A percentile compares a stretch with the other conserved stretches of the same genome.
phyloP scores from a whole-genome alignment of 1,140 invertebrate species.

The Notospermus geniculatus region DNA sequence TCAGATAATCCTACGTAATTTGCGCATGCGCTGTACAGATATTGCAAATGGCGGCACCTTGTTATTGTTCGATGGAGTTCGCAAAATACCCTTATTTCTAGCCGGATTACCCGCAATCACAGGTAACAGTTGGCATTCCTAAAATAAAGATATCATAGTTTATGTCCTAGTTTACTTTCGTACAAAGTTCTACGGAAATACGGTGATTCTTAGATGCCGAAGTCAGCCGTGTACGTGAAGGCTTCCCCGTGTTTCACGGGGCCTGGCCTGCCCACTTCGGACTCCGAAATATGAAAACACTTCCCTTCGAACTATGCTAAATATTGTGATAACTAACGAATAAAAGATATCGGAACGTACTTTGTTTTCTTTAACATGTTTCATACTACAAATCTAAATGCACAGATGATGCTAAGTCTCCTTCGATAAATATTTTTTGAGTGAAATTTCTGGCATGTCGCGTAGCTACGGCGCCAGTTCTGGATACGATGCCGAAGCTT shows the following conservation, averaged over 20 bases:
- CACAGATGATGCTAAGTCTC: too few species aligned
- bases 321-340: too few species aligned
- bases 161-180: background rate
- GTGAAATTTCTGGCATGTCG: too few species aligned
- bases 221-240: constrained; percentile 7
- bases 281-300: background rate
- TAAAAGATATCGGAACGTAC: too few species aligned
- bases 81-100: constrained; percentile 65
- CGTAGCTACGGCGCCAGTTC: too few species aligned
- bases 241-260: constrained; percentile 10
- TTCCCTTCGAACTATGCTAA: too few species aligned
- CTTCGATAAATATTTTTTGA: too few species aligned
- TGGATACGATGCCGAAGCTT: too few species aligned
- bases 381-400: too few species aligned
- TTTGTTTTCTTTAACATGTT: too few species aligned
- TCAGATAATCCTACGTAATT: constrained; percentile 45
- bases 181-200: background rate
- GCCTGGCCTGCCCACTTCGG: constrained; percentile 7
- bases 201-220: constrained; percentile 7
- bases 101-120: constrained; percentile 61
- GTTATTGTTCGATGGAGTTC: constrained; percentile 73
- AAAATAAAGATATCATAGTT: constrained; percentile 23
- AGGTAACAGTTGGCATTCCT: constrained; percentile 46
- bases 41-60: constrained; percentile 76
- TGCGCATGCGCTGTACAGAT: constrained; percentile 66